These are phyloP conservation scores for Pristiophorus japonicus DNA, from an alignment of 2,113 vertebrate genomes.

Conservation along the genomic window DNA sequence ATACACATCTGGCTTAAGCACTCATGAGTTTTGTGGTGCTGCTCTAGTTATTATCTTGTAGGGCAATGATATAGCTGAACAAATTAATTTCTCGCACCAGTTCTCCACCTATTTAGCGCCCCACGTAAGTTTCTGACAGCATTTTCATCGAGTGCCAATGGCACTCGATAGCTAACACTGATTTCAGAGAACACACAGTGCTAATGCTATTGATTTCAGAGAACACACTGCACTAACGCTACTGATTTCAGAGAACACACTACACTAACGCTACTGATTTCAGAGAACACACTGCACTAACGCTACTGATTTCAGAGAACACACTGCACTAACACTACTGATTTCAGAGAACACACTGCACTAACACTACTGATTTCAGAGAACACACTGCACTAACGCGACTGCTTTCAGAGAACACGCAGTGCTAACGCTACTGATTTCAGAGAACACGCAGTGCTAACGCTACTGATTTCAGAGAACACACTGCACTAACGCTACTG, in stretches of 20 bases:
- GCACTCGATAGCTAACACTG: neutral
- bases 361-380: neutral
- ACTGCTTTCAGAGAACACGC: neutral
- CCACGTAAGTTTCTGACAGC: neutral
- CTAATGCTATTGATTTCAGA: neutral
- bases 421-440: neutral
- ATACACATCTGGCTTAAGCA: neutral
- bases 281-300: neutral
- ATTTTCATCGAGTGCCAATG: neutral
- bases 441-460: neutral
- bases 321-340: neutral
- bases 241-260: neutral
- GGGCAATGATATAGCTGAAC: neutral
- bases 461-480: neutral
- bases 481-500: neutral
- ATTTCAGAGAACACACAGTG: neutral
- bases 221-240: neutral
- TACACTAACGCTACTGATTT: neutral
- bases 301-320: neutral
- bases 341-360: neutral
- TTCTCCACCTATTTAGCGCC: neutral
- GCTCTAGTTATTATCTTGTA: neutral
- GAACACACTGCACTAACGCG: neutral
- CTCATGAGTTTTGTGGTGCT: neutral
- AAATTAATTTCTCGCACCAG: conserved; percentile 17